Evolutionary conservation across 92 coral and sea anemone species (phyloP), one percentile per base, ranked within the genome.

Genomic region (Phenganax stokvisi): DNA sequence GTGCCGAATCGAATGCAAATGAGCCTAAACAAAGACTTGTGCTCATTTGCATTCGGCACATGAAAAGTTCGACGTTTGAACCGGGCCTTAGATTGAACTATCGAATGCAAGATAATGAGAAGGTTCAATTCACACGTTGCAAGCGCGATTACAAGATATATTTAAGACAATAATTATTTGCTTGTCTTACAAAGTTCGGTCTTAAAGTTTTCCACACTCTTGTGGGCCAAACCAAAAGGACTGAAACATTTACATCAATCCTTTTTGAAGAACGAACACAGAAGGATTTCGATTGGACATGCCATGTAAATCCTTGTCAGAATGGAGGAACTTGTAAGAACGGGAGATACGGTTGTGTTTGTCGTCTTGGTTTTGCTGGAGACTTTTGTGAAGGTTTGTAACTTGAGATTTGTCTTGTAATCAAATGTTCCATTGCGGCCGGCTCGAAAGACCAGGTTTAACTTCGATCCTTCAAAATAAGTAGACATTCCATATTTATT

Each of bases 301-400:
- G 99, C 70, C 73, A 76, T 1, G 83, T 57, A 57, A 85, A 87
- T 37, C 99, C 99, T 13, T 96, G 99, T 55, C 74, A 79, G 78
- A 96, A 96, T 61, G 99, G 99, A n/a, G 99, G 99, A 17, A 96
- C 99, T 1, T 96, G 99, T 76, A 96, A 96, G 85, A 89, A 90
- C 10, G 96, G 97, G 54, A 86, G 87, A 56, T 87, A 93, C 0
- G 88, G 92, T 63, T 96, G 99, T 76, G 99, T 96, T 72, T 96
- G 99, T 77, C 92, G 99, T 56, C 87, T 96, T 67, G 99, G 99
- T 54, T 96, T 87, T 79, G 91, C 87, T 77, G 99, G 99, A 9
- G 89, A 96, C 57, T 96, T 85, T 76, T 96, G 99, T 87, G 97
- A 96, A 96, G 93, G 99, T 92, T 74, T 70, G 88, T 11, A 13